These are phyloP conservation scores for Polyboroides typus DNA, from an alignment of 2,797 vertebrate species.

Conservation along the genomic window DNA sequence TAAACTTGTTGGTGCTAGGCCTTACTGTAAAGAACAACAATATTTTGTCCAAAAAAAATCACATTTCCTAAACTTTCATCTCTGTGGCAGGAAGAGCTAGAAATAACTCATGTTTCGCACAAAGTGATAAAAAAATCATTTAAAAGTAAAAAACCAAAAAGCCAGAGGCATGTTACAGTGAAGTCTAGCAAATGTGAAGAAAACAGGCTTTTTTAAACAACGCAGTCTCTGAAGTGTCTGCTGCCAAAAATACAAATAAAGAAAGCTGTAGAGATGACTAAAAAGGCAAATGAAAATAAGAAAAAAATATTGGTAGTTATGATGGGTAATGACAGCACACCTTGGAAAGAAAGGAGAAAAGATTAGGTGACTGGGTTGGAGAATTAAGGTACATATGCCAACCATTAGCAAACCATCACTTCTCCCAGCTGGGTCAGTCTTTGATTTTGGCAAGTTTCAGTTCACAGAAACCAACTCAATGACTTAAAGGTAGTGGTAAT, in stretches of 20 bases:
- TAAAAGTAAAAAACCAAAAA: background rate
- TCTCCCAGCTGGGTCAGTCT: background rate
- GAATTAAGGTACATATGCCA: background rate
- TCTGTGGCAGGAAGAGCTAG: background rate
- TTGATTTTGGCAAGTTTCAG: background rate
- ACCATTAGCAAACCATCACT: background rate
- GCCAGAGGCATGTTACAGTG: background rate
- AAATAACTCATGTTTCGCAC: background rate
- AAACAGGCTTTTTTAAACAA: background rate
- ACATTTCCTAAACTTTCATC: background rate
- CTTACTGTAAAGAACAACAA: background rate
- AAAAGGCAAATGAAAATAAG: background rate
- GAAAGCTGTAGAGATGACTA: background rate
- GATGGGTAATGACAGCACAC: background rate
- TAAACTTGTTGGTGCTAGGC: background rate
- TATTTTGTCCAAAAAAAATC: background rate
- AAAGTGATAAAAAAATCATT: background rate
- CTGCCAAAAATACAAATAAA: background rate
- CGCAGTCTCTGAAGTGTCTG: background rate
- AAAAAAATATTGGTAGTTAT: background rate
- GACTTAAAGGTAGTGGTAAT: background rate
- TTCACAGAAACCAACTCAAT: background rate
- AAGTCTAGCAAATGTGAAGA: conserved; percentile 18
- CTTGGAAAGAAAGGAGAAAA: background rate
- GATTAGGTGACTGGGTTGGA: background rate